Conservation (phyloP, 2,797 vertebrate species). For the Heterohyrax brucei region DNA sequence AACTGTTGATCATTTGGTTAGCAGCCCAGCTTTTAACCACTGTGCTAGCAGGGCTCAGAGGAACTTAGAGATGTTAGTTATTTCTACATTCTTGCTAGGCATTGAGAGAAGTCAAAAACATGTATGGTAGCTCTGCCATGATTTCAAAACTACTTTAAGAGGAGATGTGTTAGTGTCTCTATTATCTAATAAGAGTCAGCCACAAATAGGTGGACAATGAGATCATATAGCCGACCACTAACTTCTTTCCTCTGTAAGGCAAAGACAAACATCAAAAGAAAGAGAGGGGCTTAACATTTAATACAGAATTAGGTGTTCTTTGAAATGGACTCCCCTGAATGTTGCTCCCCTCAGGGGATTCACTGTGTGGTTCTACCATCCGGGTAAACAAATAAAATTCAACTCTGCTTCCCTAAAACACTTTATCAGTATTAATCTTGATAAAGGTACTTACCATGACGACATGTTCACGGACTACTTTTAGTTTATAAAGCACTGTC, state of each 20-base stretch:
- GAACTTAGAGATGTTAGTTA: neutral
- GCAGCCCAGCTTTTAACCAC: too few species aligned
- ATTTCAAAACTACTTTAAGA: neutral
- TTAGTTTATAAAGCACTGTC: conserved; percentile 68
- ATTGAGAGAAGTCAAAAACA: neutral
- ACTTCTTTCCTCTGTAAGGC: neutral
- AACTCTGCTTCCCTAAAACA: conserved; percentile 44
- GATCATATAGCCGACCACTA: neutral
- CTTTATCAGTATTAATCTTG: conserved; percentile 65
- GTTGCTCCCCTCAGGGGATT: neutral
- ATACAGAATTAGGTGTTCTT: neutral
- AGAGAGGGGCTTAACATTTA: neutral
- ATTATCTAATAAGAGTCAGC: neutral
- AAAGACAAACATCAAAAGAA: neutral
- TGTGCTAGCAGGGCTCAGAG: neutral
- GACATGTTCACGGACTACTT: conserved; percentile 73
- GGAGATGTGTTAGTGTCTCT: neutral
- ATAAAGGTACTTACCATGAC: conserved; percentile 47
- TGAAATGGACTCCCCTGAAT: neutral
- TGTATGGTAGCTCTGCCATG: neutral
- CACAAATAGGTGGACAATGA: neutral
- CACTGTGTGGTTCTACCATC: neutral
- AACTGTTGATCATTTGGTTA: too few species aligned
- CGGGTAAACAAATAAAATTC: neutral
- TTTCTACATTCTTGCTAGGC: neutral